These are phyloP conservation scores for Megalops atlanticus DNA, from an alignment of 2,113 vertebrate species.

Conservation along the genomic window DNA sequence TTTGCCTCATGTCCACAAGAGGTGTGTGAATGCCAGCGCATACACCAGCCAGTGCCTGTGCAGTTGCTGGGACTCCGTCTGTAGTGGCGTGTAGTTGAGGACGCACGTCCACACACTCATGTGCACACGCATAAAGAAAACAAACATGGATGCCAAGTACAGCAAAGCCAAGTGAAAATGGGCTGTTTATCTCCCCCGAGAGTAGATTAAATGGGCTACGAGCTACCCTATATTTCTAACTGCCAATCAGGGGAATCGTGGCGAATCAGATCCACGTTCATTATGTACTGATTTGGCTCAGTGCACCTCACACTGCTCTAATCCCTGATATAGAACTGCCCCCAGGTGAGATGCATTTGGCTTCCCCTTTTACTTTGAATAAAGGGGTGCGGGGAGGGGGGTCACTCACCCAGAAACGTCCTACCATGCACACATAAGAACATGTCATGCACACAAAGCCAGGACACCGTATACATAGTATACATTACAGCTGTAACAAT, in stretches of 20 bases:
- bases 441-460: neutral
- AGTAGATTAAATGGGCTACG: constrained; percentile 8
- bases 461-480: too few relatives aligned
- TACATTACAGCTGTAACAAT: too few relatives aligned
- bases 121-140: neutral
- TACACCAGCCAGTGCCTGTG: neutral
- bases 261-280: neutral
- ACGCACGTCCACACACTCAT: neutral
- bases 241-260: neutral
- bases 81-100: neutral
- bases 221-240: constrained; percentile 2
- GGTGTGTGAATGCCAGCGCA: too few relatives aligned
- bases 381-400: neutral
- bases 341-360: constrained; percentile 11
- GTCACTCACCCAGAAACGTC: neutral
- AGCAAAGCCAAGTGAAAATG: neutral
- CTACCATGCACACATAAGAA: neutral
- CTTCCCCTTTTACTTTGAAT: constrained; percentile 7
- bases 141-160: neutral
- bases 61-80: neutral
- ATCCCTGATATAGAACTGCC: constrained; percentile 17
- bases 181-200: neutral
- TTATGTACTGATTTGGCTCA: constrained; percentile 18
- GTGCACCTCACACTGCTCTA: constrained; percentile 4
- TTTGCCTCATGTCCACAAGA: too few relatives aligned